Conservation (phyloP, 2,113 vertebrate species). For the Prunella himalayana region DNA sequence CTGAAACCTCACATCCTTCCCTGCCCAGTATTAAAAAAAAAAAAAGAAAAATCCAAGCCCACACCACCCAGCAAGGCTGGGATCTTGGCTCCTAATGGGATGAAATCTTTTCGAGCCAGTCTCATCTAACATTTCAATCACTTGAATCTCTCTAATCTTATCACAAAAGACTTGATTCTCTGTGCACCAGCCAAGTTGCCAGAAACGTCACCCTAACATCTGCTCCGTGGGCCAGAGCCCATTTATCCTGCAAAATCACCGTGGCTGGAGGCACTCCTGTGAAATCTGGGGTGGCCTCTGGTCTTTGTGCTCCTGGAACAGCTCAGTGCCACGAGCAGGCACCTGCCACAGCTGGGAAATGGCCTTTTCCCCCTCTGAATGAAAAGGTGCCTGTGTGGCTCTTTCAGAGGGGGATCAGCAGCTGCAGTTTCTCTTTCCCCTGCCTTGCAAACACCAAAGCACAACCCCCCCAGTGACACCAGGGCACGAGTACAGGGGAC, state of each 20-base stretch:
- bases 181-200: neutral
- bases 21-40: neutral
- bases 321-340: neutral
- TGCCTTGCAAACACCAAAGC: neutral
- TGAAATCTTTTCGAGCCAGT: neutral
- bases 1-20: neutral
- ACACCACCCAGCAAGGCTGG: neutral
- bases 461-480: neutral
- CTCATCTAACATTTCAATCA: conserved; percentile 57
- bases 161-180: conserved; percentile 36
- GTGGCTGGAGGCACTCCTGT: neutral
- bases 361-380: fast-evolving
- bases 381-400: fast-evolving
- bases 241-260: fast-evolving
- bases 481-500: neutral
- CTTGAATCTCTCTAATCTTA: conserved; percentile 58
- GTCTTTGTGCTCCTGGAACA: neutral
- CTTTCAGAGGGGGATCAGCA: neutral
- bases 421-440: neutral
- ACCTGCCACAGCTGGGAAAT: neutral
- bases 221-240: neutral
- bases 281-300: neutral
- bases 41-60: neutral
- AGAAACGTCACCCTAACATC: conserved; percentile 16
- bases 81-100: conserved; percentile 31